Conservation (phyloP, 2,888 invertebrate genomes). For the Microctonus aethiopoides region DNA sequence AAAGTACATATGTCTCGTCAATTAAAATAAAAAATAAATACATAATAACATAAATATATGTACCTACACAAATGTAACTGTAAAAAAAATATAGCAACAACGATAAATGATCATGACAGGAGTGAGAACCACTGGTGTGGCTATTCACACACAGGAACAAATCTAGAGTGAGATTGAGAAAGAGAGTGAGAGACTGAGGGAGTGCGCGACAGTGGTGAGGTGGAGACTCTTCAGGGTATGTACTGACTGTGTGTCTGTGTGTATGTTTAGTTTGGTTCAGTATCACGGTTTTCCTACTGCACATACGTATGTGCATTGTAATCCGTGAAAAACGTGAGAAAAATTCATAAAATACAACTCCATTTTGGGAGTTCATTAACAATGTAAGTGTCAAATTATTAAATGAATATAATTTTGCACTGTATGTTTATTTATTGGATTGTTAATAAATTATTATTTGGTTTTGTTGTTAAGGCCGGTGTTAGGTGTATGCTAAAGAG, state of each 20-base stretch:
- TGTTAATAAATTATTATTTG: not conserved
- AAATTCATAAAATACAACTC: slow-evolving; percentile 12
- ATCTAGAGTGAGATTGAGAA: slow-evolving; percentile 10
- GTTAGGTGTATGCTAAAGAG: slow-evolving; percentile 22
- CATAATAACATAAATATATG: no score
- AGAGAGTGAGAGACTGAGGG: not conserved
- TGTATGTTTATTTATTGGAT: slow-evolving; percentile 7
- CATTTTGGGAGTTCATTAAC: not conserved
- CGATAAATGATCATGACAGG: not conserved
- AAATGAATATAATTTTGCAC: not conserved
- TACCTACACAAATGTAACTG: slow-evolving; percentile 13
- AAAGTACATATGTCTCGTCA: no score
- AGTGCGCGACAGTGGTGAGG: slow-evolving; percentile 1
- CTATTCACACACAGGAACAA: slow-evolving; percentile 18
- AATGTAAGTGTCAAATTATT: slow-evolving; percentile 14
- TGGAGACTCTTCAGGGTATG: slow-evolving; percentile 29
- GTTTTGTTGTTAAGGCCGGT: slow-evolving; percentile 36
- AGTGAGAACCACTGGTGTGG: slow-evolving; percentile 29
- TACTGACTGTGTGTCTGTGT: no score
- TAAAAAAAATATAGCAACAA: slow-evolving; percentile 11
- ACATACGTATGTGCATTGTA: slow-evolving; percentile 22
- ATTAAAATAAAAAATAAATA: no score
- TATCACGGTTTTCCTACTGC: slow-evolving; percentile 36
- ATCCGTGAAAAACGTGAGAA: not conserved
- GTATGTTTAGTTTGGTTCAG: slow-evolving; percentile 43